Base-by-base conservation (phyloP, 2,113 vertebrate genomes). In the Gallinago paraguaiae region DNA sequence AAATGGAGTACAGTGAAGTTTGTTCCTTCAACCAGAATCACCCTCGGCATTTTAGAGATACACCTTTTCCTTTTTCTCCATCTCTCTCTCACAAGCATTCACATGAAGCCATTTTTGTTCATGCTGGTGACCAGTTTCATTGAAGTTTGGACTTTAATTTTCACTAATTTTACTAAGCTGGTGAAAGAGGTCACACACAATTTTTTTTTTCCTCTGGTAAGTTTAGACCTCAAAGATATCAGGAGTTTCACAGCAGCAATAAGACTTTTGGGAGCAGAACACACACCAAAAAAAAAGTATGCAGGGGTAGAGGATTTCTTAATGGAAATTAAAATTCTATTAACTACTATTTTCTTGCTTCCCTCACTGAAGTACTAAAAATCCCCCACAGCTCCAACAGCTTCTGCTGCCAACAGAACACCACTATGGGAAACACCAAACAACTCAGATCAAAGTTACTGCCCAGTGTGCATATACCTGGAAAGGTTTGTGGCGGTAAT, bases 281-380 rank as follows among this genome's bases (percentile, higher is more conserved):
- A 19, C 10, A 64, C 45, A 25, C n/a, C n/a, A 57, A 27, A 59
- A 17, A 30, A 0, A 46, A 23, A 57, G 18, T 30, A 77, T 4
- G 7, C 3, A 4, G 2, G 1, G 3, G 3, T 3, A 41, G 4
- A 79, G 11, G 12, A 69, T 69, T 51, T n/a, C 43, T 31, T 45
- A 69, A 59, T 13, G 57, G 17, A 78, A 87, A 59, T n/a, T 22
- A 10, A 33, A 46, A 14, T 63, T 53, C 46, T 20, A 46, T 46
- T 46, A 46, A 19, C 19, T 20, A 46, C 46, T 46, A 46, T 39
- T 35, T 80, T 67, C 68, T 77, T 61, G 10, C 25, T 79, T 54
- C 67, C 8, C 10, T 80, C 23, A 51, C 25, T 43, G 30, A 65
- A 37, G 16, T 45, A 67, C 24, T 43, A 82, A 61, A 86, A 69